Evolutionary conservation across 2,797 vertebrate genomes (phyloP).

Genomic region (Limosa lapponica): DNA sequence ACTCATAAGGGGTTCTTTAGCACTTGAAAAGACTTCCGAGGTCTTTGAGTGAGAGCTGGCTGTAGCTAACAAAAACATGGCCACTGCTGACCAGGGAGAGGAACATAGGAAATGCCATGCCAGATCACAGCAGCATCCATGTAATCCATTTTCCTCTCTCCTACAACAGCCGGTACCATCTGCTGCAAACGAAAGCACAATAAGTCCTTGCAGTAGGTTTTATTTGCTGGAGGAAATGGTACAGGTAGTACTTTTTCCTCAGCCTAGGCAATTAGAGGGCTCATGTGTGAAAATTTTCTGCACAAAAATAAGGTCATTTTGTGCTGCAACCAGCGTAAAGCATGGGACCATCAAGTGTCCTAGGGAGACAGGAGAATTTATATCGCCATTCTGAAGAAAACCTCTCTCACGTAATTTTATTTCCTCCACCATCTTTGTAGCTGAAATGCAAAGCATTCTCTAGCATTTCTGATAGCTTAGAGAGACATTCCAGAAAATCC

Average conservation of each 20-base stretch:
- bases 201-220: background rate
- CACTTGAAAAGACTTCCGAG: background rate
- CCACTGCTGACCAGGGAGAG: background rate
- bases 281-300: background rate
- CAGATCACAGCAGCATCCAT: constrained; percentile 57
- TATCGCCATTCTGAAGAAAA: background rate
- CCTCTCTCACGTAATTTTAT: background rate
- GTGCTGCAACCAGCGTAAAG: background rate
- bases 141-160: constrained; percentile 61
- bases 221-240: background rate
- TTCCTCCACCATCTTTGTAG: background rate
- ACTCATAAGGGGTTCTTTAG: background rate
- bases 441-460: background rate
- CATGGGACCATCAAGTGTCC: background rate
- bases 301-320: background rate
- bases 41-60: background rate
- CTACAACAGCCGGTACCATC: background rate
- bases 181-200: background rate
- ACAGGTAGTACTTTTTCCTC: background rate
- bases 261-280: background rate
- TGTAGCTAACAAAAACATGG: background rate
- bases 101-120: background rate
- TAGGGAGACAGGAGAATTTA: background rate
- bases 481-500: background rate
- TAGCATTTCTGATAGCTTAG: background rate